phyloP scores from a whole-genome alignment of 2,797 vertebrate genomes.

The Acanthis flammea region DNA sequence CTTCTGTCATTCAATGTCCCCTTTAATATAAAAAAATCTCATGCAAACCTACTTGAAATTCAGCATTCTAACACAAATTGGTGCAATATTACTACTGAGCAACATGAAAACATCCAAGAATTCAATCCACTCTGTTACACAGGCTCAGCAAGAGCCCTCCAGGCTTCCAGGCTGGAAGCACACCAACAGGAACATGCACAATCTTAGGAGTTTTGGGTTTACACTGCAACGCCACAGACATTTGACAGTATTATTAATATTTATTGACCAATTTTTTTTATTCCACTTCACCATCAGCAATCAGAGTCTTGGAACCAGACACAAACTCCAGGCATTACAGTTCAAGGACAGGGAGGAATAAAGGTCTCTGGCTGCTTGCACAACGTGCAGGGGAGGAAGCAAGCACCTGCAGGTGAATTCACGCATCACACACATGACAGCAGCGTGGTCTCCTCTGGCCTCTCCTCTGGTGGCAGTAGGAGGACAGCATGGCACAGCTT shows the following conservation, averaged over 20 bases:
- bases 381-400: background rate
- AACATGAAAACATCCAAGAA: background rate
- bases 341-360: background rate
- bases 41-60: background rate
- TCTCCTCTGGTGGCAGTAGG: background rate
- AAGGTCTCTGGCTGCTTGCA: background rate
- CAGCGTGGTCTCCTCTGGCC: background rate
- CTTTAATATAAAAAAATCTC: background rate
- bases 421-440: background rate
- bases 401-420: background rate
- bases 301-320: background rate
- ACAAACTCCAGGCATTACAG: background rate
- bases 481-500: background rate
- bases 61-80: background rate
- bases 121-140: background rate
- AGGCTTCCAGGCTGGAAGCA: background rate
- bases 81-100: background rate
- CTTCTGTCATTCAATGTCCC: background rate
- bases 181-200: fast-evolving
- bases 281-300: background rate
- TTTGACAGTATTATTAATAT: background rate
- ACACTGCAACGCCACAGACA: background rate
- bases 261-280: background rate
- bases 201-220: background rate
- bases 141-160: background rate